phyloP scores from a whole-genome alignment of 2,888 invertebrate species.

The Perithous albicinctus region DNA sequence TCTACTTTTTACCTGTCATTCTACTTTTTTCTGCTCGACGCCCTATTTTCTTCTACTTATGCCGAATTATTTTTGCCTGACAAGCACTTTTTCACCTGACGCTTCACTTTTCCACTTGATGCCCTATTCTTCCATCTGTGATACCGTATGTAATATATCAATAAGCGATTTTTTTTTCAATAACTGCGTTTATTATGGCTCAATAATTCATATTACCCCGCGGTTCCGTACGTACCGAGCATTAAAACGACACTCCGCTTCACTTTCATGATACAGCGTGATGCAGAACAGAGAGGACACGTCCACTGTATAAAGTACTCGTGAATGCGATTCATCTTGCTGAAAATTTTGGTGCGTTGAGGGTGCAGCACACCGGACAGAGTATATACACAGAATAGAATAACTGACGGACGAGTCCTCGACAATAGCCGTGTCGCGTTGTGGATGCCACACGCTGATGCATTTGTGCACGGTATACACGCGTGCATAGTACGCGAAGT shows the following conservation, averaged over 20 bases:
- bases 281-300: conserved; percentile 6
- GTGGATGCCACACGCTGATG: conserved; percentile 21
- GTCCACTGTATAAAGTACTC: conserved; percentile 30
- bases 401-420: conserved; percentile 16
- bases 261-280: conserved; percentile 43
- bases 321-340: conserved; percentile 59
- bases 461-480: not conserved
- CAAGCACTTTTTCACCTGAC: no score
- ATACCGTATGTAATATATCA: not conserved
- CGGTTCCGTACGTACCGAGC: not conserved
- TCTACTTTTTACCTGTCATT: no score
- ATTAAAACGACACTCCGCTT: conserved; percentile 23
- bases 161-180: not conserved
- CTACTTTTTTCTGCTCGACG: no score
- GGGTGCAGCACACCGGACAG: not conserved
- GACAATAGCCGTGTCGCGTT: conserved; percentile 45
- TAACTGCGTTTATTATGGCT: not conserved
- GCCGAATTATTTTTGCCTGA: no score
- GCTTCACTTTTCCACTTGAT: no score
- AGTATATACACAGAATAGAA: not conserved
- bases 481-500: conserved; percentile 27
- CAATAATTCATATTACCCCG: not conserved
- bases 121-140: no score
- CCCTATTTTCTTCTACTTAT: no score
- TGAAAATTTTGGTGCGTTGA: conserved; percentile 52